Conservation (phyloP, 2,797 vertebrate genomes). For the Eulemur albifrons region DNA sequence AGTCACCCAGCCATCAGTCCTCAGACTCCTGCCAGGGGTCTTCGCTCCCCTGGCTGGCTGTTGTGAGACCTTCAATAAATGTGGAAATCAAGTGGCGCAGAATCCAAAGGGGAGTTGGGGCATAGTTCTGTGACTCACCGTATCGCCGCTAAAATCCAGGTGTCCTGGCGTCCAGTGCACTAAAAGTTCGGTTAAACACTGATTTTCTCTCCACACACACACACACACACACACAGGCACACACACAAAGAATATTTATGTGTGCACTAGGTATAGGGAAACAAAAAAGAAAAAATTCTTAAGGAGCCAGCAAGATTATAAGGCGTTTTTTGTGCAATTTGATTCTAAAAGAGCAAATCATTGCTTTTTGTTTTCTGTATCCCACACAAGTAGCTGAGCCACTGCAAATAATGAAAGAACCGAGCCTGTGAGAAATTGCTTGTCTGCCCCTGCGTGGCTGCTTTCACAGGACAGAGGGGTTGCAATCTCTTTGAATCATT, state of each 20-base stretch:
- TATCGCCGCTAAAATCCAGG: not conserved
- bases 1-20: not conserved
- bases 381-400: not conserved
- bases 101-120: not conserved
- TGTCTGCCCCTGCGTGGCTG: not conserved
- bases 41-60: not conserved
- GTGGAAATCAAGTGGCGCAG: not conserved
- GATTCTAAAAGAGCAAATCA: not conserved
- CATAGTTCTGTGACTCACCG: not conserved
- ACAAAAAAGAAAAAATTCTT: not conserved
- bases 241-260: not conserved
- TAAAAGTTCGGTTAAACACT: not conserved
- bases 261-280: not conserved
- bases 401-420: not conserved
- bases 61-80: not conserved
- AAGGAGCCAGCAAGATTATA: not conserved
- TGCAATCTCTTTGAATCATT: constrained; percentile 49
- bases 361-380: not conserved
- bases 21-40: not conserved
- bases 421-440: constrained; percentile 20
- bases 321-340: not conserved
- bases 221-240: not conserved
- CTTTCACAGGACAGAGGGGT: not conserved
- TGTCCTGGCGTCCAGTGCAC: not conserved
- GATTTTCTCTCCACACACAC: not conserved